Base-by-base conservation (phyloP, 92 coral and sea anemone species). In the Ricordea florida region DNA sequence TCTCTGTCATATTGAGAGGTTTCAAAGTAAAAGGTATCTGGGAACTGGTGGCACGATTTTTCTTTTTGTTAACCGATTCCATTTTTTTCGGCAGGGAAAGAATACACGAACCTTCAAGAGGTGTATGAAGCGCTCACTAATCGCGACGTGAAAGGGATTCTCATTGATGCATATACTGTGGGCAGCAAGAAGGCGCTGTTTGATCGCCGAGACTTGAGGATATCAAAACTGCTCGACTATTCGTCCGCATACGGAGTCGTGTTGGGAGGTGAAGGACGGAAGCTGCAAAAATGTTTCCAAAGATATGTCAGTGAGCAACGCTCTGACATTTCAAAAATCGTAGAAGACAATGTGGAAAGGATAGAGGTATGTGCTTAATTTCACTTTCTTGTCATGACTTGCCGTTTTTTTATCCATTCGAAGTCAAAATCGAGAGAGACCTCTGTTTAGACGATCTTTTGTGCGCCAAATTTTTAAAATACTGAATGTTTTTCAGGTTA, bases 231-330 rank as follows among this genome's bases (percentile, higher is more conserved):
- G 15, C 72, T 82, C 26, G 98, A 87, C 50, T 87, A 92, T 60
- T 81, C 88, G 40, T 80, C 98, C 0, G 97, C 98, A 6, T 94
- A 91, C 46, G 98, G 98, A 3, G 92, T 85, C 1, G 98, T 89
- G 20, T 61, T 94, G 67, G 97, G 91, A 31, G 98, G 98, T 1
- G 98, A 94, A 32, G 97, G 81, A 18, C 91, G 75, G 72, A 94
- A 94, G 72, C 91, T 94, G 6, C 97, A 94, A 36, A 82, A 84
- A 21, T 94, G 98, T 55, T 89, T 94, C 49, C 81, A 90, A 35
- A 67, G 66, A 29, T 89, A 82, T 56, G 57, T 89, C n/a, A 83
- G 79, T 30, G 97, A 94, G 71, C 89, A 92, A 18, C 87, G 97
- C n/a, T 92, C 89, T 14, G 85, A 62, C 32, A 75, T 94, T 10